These are phyloP conservation scores for Xanthostigma xanthostigma DNA, from an alignment of 2,888 invertebrate genomes.

Conservation along the genomic window DNA sequence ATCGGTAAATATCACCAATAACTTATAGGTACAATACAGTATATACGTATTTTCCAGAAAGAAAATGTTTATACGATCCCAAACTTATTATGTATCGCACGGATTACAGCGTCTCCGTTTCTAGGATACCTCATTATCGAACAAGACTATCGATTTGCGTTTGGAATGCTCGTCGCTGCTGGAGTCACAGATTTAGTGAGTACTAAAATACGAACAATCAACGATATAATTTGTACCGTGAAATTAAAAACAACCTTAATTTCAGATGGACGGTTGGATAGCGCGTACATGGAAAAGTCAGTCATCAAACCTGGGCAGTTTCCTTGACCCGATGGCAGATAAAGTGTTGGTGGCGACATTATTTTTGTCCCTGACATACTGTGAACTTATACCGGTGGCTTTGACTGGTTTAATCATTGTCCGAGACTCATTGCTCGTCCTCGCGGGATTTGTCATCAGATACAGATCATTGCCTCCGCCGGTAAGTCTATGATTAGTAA, in stretches of 20 bases:
- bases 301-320: constrained; percentile 84
- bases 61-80: constrained; percentile 92
- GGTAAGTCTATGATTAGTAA: constrained; percentile 36
- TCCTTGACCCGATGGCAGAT: constrained; percentile 93
- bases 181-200: constrained; percentile 81
- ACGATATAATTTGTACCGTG: background rate
- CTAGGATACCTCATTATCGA: constrained; percentile 79
- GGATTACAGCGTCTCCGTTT: constrained; percentile 77
- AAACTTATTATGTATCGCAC: constrained; percentile 71
- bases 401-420: constrained; percentile 70
- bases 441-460: constrained; percentile 78
- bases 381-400: constrained; percentile 66
- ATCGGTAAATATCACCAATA: background rate
- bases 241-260: constrained; percentile 10
- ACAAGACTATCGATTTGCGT: constrained; percentile 63
- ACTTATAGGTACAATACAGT: background rate
- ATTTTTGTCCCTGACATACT: constrained; percentile 74
- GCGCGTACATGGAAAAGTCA: constrained; percentile 85
- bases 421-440: constrained; percentile 68
- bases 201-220: constrained; percentile 1
- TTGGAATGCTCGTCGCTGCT: constrained; percentile 69
- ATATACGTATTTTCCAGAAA: constrained; percentile 27
- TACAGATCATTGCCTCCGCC: constrained; percentile 81
- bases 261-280: constrained; percentile 87
- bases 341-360: constrained; percentile 84